Evolutionary conservation across 2,888 invertebrate species (phyloP).

Genomic region (Serrognathus titanus): DNA sequence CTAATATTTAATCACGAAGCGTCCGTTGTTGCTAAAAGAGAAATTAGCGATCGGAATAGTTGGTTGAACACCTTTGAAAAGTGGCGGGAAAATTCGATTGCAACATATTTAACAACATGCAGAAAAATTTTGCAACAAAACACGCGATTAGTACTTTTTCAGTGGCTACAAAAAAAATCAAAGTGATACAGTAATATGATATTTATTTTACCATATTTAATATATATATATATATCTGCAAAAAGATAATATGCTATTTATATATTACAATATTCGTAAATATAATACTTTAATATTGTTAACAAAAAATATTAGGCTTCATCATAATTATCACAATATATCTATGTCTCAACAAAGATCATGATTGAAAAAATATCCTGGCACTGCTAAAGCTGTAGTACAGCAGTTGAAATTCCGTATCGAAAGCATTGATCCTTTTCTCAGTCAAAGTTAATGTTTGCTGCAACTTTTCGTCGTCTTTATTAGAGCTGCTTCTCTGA

Average conservation of each 20-base stretch:
- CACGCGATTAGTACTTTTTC: too few relatives aligned
- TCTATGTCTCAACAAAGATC: not conserved
- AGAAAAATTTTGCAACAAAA: not conserved
- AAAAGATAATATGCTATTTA: too few relatives aligned
- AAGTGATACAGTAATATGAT: too few relatives aligned
- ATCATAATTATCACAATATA: not conserved
- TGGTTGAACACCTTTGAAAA: not conserved
- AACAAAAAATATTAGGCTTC: slow-evolving; percentile 2
- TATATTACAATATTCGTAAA: too few relatives aligned
- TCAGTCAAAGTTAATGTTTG: slow-evolving; percentile 89
- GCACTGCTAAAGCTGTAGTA: slow-evolving; percentile 92
- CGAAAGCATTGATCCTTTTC: slow-evolving; percentile 73
- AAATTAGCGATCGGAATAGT: not conserved
- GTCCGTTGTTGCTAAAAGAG: too few relatives aligned
- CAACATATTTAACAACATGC: not conserved
- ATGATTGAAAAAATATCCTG: slow-evolving; percentile 77
- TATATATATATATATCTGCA: too few relatives aligned
- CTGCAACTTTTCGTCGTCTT: slow-evolving; percentile 82
- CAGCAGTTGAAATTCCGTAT: slow-evolving; percentile 82
- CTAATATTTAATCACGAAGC: too few relatives aligned
- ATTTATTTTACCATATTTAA: too few relatives aligned
- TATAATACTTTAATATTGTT: not conserved
- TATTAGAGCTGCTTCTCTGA: slow-evolving; percentile 52
- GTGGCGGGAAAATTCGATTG: not conserved
- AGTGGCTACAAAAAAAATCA: too few relatives aligned